A percentile compares a stretch with the other conserved stretches of the same genome.
Evolutionary conservation across 1,140 invertebrate species (phyloP).

Genomic region (Polypedilum vanderplanki): DNA sequence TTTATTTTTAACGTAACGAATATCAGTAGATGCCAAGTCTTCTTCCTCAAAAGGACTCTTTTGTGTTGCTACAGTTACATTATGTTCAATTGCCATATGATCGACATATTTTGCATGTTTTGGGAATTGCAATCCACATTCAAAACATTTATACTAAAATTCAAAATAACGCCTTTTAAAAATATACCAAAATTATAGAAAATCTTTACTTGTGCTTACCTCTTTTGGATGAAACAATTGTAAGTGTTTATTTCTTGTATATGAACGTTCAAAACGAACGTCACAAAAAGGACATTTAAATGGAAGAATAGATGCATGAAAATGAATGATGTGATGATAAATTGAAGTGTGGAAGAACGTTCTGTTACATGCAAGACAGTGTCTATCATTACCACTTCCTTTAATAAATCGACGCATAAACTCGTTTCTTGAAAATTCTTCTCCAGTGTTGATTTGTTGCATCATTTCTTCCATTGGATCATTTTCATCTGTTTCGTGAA

Average conservation of each 20-base stretch:
- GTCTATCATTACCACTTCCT: background rate
- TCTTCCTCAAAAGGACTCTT: background rate
- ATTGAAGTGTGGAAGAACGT: background rate
- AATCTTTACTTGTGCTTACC: no score
- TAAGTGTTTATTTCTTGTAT: background rate
- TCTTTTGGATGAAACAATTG: background rate
- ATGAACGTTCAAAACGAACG: background rate
- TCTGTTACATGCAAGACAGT: background rate
- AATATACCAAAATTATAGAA: no score
- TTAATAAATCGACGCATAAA: background rate
- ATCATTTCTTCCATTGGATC: background rate
- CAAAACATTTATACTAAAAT: background rate
- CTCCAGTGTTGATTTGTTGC: background rate
- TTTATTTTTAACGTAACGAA: background rate
- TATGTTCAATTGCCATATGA: background rate
- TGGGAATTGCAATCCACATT: background rate
- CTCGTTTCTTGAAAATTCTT: background rate
- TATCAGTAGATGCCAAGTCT: background rate
- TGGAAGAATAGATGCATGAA: background rate
- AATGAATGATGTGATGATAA: background rate
- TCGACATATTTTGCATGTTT: background rate
- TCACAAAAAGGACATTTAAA: conserved; percentile 24
- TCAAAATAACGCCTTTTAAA: no score
- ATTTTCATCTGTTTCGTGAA: background rate
- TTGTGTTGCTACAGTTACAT: background rate